Conservation (phyloP, 2,113 vertebrate genomes). For the Xiphorhynchus elegans region DNA sequence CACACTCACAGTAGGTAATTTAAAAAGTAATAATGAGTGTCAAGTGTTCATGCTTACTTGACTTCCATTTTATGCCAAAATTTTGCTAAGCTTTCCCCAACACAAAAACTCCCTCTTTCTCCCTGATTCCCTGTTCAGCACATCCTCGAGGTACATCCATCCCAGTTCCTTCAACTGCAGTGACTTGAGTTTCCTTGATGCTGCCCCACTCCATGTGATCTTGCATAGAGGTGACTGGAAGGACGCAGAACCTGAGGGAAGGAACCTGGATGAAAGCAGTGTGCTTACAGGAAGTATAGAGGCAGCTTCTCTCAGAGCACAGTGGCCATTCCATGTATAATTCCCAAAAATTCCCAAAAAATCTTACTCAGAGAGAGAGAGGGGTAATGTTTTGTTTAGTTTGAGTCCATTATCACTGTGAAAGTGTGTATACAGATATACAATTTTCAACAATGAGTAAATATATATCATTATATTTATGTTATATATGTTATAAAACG, state of each 20-base stretch:
- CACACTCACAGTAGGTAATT: background rate
- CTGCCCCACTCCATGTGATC: background rate
- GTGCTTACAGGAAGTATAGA: background rate
- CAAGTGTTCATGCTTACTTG: background rate
- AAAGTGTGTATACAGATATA: background rate
- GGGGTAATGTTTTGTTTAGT: background rate
- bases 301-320: background rate
- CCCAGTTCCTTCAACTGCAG: background rate
- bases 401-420: too few species aligned
- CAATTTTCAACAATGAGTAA: background rate
- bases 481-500: rapidly evolving
- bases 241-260: background rate
- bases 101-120: background rate
- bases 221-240: background rate
- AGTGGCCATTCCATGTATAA: background rate
- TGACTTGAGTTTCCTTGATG: background rate
- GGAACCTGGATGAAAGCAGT: background rate
- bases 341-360: background rate
- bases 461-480: background rate
- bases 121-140: background rate
- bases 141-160: background rate
- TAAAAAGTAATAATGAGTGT: background rate
- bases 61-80: background rate
- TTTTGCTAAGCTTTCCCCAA: background rate
- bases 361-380: background rate